Conservation (phyloP, 2,797 vertebrate species). For the Myotis pilosus region DNA sequence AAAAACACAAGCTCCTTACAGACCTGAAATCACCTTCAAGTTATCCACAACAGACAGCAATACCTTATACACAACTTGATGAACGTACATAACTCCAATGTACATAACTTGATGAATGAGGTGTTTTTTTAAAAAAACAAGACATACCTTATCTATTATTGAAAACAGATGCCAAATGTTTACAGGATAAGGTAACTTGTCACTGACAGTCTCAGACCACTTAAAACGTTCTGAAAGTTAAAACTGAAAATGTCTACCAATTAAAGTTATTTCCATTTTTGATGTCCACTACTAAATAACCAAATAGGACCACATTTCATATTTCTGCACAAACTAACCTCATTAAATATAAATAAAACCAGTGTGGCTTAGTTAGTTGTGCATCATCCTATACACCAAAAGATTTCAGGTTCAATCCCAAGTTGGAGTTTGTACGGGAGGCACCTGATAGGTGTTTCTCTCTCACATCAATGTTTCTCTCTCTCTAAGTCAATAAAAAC, state of each 20-base stretch:
- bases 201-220: not conserved
- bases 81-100: not conserved
- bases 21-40: not conserved
- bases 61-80: not conserved
- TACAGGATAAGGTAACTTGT: conserved; percentile 1
- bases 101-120: not conserved
- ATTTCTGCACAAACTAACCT: conserved; percentile 49
- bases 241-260: conserved; percentile 19
- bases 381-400: not conserved
- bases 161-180: not conserved
- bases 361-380: not conserved
- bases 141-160: not conserved
- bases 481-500: too few relatives aligned
- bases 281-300: conserved; percentile 30
- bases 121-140: not conserved
- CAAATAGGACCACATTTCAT: conserved; percentile 9
- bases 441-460: not conserved
- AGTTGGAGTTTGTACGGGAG: not conserved
- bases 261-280: conserved; percentile 36
- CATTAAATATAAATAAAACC: conserved; percentile 21
- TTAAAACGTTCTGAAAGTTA: conserved; percentile 29
- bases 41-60: not conserved
- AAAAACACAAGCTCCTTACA: not conserved
- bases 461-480: not conserved
- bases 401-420: not conserved